These are phyloP conservation scores for Catharus bicknelli DNA, from an alignment of 2,113 vertebrate species.

Conservation along the genomic window DNA sequence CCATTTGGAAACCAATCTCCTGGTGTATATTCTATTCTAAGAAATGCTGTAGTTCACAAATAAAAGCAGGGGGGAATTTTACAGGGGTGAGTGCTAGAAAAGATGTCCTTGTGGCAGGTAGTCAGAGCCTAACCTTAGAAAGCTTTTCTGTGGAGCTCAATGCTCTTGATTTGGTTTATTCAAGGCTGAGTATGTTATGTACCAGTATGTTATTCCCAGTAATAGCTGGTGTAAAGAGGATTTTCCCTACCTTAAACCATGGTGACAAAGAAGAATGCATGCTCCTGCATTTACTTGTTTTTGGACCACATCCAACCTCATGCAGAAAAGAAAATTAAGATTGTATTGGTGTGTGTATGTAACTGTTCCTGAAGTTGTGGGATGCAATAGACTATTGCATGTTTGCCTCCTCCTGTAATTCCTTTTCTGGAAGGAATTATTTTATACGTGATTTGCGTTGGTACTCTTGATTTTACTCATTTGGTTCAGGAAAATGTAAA, in stretches of 20 bases:
- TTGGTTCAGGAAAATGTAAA: constrained; percentile 41
- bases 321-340: accelerated
- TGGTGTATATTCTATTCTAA: neutral
- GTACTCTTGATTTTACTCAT: constrained; percentile 35
- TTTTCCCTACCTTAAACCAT: neutral
- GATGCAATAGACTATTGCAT: neutral
- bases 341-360: neutral
- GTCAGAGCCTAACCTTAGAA: neutral
- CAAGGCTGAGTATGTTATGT: neutral
- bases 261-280: neutral
- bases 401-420: neutral
- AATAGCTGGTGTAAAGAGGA: neutral
- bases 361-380: neutral
- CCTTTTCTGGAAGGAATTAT: neutral
- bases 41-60: neutral
- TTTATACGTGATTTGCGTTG: neutral
- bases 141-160: neutral
- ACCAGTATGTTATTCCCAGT: neutral
- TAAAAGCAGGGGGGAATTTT: neutral
- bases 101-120: neutral
- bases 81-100: neutral
- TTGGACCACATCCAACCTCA: neutral
- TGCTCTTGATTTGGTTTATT: neutral
- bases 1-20: neutral
- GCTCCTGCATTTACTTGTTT: neutral